phyloP scores from a whole-genome alignment of 2,888 invertebrate species.

The Muscina levida region DNA sequence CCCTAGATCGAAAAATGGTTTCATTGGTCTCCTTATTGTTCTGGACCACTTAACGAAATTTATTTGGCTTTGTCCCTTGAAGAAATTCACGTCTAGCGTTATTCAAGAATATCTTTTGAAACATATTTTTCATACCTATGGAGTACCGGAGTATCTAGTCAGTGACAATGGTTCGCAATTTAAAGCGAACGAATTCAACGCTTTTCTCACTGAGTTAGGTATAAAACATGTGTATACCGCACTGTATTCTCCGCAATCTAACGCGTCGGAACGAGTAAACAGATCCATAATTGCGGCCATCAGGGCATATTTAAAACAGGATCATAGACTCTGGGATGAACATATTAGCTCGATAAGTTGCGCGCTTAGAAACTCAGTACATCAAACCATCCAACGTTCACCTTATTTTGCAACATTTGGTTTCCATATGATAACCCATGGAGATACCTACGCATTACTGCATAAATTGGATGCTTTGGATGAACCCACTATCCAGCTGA shows the following conservation, averaged over 20 bases:
- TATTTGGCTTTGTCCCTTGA: not conserved
- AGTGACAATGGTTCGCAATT: too few relatives aligned
- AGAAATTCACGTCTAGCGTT: not conserved
- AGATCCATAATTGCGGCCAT: not conserved
- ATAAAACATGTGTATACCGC: not conserved
- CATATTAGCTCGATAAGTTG: not conserved
- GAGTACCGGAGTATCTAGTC: too few relatives aligned
- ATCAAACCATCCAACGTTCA: too few relatives aligned
- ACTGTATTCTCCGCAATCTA: too few relatives aligned
- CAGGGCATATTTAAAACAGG: not conserved
- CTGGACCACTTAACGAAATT: not conserved
- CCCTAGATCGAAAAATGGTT: not conserved
- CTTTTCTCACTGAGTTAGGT: not conserved
- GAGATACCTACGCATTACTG: not conserved
- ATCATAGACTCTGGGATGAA: not conserved
- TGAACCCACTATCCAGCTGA: not conserved
- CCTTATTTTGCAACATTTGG: not conserved
- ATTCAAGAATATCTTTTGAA: not conserved
- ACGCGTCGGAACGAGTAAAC: too few relatives aligned
- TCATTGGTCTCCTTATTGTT: not conserved
- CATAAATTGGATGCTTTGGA: not conserved
- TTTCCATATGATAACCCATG: not conserved
- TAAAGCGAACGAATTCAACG: too few relatives aligned
- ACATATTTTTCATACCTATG: conserved; percentile 1
- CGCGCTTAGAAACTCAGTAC: not conserved